These are phyloP conservation scores for Donacobius atricapilla DNA, from an alignment of 2,113 vertebrate species.

Conservation along the genomic window DNA sequence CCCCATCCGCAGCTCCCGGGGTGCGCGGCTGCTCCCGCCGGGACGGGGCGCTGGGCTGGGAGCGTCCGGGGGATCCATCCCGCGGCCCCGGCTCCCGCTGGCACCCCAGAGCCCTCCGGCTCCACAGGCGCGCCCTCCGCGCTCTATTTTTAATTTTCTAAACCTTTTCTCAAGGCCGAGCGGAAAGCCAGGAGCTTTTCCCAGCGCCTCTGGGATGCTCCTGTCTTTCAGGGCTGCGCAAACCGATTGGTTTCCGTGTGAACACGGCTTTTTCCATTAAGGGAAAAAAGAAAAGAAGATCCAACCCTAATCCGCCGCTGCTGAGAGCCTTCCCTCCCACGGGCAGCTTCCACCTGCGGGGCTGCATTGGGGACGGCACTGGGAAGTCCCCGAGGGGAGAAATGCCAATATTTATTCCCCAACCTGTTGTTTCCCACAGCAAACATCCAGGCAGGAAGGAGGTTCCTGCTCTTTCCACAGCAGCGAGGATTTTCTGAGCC, in stretches of 20 bases:
- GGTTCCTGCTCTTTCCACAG: neutral
- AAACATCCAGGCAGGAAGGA: neutral
- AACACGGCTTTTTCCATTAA: neutral
- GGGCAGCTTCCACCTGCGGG: neutral
- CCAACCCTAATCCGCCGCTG: neutral
- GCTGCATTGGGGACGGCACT: accelerated
- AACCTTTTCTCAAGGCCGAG: neutral
- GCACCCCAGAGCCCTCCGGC: neutral
- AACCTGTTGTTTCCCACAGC: neutral
- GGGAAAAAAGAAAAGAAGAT: accelerated
- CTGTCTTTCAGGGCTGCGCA: neutral
- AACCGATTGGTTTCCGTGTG: neutral
- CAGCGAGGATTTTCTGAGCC: neutral
- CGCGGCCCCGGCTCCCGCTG: accelerated
- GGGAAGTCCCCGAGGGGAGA: neutral
- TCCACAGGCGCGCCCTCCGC: neutral
- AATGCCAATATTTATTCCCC: neutral
- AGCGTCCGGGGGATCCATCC: accelerated
- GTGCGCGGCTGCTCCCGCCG: neutral
- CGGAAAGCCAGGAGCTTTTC: neutral
- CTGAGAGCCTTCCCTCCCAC: neutral
- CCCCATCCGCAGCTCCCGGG: neutral
- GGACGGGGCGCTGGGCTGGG: neutral
- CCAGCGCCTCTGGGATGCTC: neutral
- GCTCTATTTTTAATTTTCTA: neutral